phyloP scores from a whole-genome alignment of 2,888 invertebrate genomes.

The Drosophila atroscutellata region DNA sequence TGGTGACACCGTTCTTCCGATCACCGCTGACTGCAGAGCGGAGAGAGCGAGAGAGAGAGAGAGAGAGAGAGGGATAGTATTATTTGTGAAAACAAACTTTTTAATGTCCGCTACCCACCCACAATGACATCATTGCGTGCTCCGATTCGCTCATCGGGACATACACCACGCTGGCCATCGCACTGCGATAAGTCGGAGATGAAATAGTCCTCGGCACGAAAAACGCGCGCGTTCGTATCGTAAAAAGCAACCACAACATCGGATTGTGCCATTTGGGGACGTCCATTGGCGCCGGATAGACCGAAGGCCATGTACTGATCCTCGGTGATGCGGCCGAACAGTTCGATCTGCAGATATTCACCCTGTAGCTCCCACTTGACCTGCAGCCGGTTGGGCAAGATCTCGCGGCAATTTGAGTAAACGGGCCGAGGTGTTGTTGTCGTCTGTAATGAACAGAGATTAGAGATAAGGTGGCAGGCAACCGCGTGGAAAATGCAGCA shows the following conservation, averaged over 20 bases:
- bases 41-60: too few species aligned
- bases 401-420: conserved; percentile 92
- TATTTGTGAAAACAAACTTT: neutral
- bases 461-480: neutral
- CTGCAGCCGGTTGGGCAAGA: conserved; percentile 92
- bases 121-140: conserved; percentile 92
- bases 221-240: conserved; percentile 86
- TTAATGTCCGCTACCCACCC: conserved; percentile 81
- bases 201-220: conserved; percentile 93
- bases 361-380: conserved; percentile 94
- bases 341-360: conserved; percentile 90
- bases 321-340: conserved; percentile 91
- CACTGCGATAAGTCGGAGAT: conserved; percentile 93
- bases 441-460: conserved; percentile 86
- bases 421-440: conserved; percentile 90
- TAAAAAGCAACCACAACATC: conserved; percentile 94
- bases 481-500: conserved; percentile 17
- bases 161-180: conserved; percentile 93
- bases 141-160: conserved; percentile 93
- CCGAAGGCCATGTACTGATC: conserved; percentile 96
- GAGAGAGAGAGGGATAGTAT: neutral
- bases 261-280: conserved; percentile 91
- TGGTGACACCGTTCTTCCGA: conserved; percentile 92
- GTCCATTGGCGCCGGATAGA: conserved; percentile 91
- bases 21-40: conserved; percentile 88